Evolutionary conservation across 2,113 vertebrate genomes (phyloP).

Genomic region (Baryphthengus martii): DNA sequence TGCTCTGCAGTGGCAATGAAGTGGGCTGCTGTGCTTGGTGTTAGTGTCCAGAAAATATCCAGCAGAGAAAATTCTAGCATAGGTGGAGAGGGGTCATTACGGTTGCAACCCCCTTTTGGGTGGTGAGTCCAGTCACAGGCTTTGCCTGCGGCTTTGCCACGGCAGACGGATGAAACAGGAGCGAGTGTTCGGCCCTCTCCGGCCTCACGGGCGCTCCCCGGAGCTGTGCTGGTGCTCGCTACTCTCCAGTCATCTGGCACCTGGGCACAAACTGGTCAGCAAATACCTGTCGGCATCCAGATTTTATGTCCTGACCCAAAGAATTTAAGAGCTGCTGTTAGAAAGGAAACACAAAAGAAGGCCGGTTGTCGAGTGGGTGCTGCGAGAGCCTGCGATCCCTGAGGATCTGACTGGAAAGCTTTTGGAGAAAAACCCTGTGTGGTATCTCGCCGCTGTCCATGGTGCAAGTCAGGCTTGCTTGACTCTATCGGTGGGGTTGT

Average conservation of each 20-base stretch:
- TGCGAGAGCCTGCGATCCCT: background rate
- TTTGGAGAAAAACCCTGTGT: background rate
- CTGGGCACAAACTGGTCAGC: background rate
- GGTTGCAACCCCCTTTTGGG: background rate
- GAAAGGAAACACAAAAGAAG: background rate
- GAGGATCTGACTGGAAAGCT: background rate
- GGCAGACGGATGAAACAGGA: background rate
- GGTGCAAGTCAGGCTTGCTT: background rate
- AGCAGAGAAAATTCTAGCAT: background rate
- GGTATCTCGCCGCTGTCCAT: no score
- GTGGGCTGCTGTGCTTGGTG: background rate
- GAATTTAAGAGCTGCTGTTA: background rate
- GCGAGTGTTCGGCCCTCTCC: background rate
- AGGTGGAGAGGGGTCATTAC: background rate
- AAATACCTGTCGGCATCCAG: background rate
- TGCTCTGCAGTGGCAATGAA: background rate
- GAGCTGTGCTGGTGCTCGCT: background rate
- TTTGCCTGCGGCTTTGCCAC: background rate
- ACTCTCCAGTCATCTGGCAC: background rate
- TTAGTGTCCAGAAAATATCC: background rate
- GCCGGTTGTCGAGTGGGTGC: background rate
- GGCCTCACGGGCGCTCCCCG: accelerated
- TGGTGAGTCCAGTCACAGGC: background rate
- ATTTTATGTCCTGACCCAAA: accelerated
- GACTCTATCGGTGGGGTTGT: background rate